A percentile compares a stretch with the other conserved stretches of the same genome.
Evolutionary conservation across 2,888 invertebrate species (phyloP).

Genomic region (Parnassius orleans): DNA sequence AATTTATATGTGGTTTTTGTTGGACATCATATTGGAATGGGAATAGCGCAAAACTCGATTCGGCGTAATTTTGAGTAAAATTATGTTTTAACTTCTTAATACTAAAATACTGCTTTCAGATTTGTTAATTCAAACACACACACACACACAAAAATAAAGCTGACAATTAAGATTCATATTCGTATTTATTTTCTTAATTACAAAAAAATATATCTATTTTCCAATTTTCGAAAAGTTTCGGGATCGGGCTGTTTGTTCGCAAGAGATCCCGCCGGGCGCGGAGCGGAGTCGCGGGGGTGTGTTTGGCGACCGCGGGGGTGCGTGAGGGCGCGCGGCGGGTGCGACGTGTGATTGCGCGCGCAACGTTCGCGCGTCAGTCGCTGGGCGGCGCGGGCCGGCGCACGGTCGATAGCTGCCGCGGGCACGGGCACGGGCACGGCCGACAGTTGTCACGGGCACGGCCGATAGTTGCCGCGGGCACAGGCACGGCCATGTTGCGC

Average conservation of each 20-base stretch:
- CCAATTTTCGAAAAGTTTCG: constrained; percentile 30
- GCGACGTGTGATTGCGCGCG: constrained; percentile 60
- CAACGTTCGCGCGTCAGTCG: constrained; percentile 59
- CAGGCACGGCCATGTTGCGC: constrained; percentile 67
- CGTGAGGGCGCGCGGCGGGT: constrained; percentile 32
- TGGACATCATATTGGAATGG: too few relatives aligned
- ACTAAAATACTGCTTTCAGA: too few relatives aligned
- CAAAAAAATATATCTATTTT: background rate
- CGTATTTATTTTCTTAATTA: too few relatives aligned
- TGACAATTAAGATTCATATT: too few relatives aligned
- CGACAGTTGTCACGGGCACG: constrained; percentile 63
- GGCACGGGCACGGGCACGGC: constrained; percentile 62
- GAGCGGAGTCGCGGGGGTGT: constrained; percentile 34
- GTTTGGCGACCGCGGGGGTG: constrained; percentile 31
- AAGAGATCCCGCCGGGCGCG: constrained; percentile 32
- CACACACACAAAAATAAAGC: too few relatives aligned
- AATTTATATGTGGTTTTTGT: too few relatives aligned
- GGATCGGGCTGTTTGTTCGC: constrained; percentile 34
- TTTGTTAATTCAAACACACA: too few relatives aligned
- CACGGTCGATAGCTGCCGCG: constrained; percentile 73
- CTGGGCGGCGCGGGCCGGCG: constrained; percentile 58
- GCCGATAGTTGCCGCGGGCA: constrained; percentile 32
- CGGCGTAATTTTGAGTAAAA: too few relatives aligned
- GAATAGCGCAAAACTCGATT: too few relatives aligned
- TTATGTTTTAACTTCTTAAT: too few relatives aligned